Evolutionary conservation across 2,888 invertebrate species (phyloP).

Genomic region (Nephrocerus scutellatus): DNA sequence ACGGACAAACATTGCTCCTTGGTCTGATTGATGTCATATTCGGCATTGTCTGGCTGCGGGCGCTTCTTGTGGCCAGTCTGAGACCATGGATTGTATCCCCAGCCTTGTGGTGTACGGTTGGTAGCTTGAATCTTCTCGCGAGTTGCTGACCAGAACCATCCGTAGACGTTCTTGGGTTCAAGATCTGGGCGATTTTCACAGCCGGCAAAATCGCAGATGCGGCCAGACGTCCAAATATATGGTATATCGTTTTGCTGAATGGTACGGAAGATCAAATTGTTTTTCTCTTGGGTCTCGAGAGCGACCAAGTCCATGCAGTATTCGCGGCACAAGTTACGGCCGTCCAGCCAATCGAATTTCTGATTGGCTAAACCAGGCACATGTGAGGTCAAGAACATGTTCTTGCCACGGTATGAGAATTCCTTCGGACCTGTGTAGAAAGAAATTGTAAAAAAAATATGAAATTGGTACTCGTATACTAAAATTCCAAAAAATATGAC

Average conservation of each 20-base stretch:
- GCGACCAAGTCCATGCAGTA: constrained; percentile 92
- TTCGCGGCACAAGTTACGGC: constrained; percentile 82
- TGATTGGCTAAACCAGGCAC: constrained; percentile 69
- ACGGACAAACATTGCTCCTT: constrained; percentile 80
- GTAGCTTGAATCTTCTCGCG: constrained; percentile 80
- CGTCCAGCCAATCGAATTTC: constrained; percentile 86
- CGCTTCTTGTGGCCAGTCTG: constrained; percentile 85
- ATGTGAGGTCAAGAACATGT: constrained; percentile 82
- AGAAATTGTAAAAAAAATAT: no score
- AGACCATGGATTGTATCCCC: constrained; percentile 82
- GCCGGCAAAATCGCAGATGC: constrained; percentile 88
- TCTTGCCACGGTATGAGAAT: constrained; percentile 78
- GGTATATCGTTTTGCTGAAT: constrained; percentile 84
- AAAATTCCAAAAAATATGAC: not conserved
- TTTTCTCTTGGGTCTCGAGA: constrained; percentile 83
- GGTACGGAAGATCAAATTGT: constrained; percentile 79
- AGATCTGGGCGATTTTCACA: constrained; percentile 80
- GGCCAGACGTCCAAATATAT: constrained; percentile 89
- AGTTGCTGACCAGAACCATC: constrained; percentile 92
- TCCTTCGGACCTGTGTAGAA: constrained; percentile 80
- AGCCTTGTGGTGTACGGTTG: constrained; percentile 55
- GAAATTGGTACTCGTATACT: not conserved
- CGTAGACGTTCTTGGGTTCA: constrained; percentile 76
- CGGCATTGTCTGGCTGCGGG: constrained; percentile 84
- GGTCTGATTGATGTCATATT: constrained; percentile 82